phyloP scores from a whole-genome alignment of 30 jellyfish, hydroid and myxozoan species.

The Aurelia sp. region DNA sequence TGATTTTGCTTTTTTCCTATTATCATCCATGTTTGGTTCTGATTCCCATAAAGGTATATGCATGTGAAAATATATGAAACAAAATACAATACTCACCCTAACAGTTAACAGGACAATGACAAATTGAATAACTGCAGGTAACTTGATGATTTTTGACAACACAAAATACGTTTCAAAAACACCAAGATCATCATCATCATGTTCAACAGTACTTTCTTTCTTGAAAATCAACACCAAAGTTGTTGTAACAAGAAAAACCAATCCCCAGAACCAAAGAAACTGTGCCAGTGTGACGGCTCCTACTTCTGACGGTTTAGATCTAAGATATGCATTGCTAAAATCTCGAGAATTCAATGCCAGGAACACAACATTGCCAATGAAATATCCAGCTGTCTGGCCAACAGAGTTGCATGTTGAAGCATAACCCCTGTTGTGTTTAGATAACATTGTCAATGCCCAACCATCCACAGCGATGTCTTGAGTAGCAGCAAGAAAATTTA shows the following conservation, averaged over 20 bases:
- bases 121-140: slow-evolving; percentile 92
- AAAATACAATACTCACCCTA: slow-evolving; percentile 51
- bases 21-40: no score
- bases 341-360: slow-evolving; percentile 92
- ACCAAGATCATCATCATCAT: slow-evolving; percentile 78
- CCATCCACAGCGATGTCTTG: slow-evolving; percentile 99
- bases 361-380: slow-evolving; percentile 95
- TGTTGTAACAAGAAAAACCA: slow-evolving; percentile 83
- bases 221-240: slow-evolving; percentile 89
- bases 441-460: slow-evolving; percentile 98
- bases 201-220: slow-evolving; percentile 49
- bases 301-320: slow-evolving; percentile 71
- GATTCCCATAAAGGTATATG: no score
- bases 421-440: slow-evolving; percentile 82
- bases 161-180: slow-evolving; percentile 79
- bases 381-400: slow-evolving; percentile 99
- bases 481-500: slow-evolving; percentile 98
- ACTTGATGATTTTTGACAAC: slow-evolving; percentile 74
- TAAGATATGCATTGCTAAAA: slow-evolving; percentile 80
- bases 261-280: slow-evolving; percentile 96
- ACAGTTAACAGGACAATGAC: slow-evolving; percentile 84
- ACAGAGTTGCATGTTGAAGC: slow-evolving; percentile 99
- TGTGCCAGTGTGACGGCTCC: slow-evolving; percentile 93
- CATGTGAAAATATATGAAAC: no score
- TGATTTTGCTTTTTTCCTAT: no score